A percentile compares a stretch with the other conserved stretches of the same genome.
Evolutionary conservation across 1,140 invertebrate genomes (phyloP).

Genomic region (Colletes gigas): DNA sequence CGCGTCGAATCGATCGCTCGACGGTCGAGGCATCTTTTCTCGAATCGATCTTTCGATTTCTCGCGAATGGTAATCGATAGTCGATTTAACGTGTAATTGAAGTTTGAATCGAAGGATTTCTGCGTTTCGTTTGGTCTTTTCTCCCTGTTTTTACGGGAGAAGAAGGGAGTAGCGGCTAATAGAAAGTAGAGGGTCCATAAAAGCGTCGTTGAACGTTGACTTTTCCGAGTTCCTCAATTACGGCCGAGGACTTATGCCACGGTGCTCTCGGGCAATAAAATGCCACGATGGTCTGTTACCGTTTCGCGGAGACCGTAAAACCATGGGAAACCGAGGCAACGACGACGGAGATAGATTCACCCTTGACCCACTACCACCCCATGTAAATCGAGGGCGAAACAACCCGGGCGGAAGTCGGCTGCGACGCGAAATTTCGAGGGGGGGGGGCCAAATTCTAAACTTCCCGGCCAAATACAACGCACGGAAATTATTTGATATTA

Average conservation of each 20-base stretch:
- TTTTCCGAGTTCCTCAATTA: not conserved
- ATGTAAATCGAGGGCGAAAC: not conserved
- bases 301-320: not conserved
- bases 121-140: too few species aligned
- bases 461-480: not conserved
- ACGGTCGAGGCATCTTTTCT: too few species aligned
- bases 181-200: too few species aligned
- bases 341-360: not conserved
- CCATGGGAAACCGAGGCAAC: too few species aligned
- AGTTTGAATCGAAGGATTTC: too few species aligned
- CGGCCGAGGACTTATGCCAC: not conserved
- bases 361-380: constrained; percentile 13
- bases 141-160: not conserved
- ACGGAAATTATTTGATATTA: not conserved
- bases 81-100: too few species aligned
- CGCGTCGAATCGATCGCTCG: too few species aligned
- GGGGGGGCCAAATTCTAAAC: not conserved
- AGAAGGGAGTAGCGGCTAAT: not conserved
- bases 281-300: not conserved
- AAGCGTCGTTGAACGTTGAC: not conserved
- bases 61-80: too few species aligned
- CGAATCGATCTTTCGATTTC: too few species aligned
- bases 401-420: not conserved
- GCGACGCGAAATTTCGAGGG: not conserved
- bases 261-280: not conserved